Evolutionary conservation across 1,140 invertebrate genomes (phyloP).

Genomic region (Eriosoma lanigerum): DNA sequence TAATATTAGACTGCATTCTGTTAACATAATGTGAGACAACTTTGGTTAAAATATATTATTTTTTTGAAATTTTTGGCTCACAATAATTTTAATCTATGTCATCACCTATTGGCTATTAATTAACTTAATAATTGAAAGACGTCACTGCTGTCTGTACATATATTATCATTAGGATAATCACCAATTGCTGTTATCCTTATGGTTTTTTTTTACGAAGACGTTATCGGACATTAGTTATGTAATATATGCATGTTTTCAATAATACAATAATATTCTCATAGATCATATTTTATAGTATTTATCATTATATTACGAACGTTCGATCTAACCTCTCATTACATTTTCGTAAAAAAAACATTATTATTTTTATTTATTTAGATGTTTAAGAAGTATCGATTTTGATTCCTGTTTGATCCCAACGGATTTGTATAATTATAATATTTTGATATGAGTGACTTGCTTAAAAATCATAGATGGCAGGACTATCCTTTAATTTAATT

Average conservation of each 20-base stretch:
- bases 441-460: no score
- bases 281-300: no score
- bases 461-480: background rate
- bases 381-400: background rate
- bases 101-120: background rate
- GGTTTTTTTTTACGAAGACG: background rate
- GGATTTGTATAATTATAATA: background rate
- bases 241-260: no score
- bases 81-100: background rate
- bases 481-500: background rate
- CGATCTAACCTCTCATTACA: no score
- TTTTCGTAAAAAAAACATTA: no score
- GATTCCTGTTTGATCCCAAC: background rate
- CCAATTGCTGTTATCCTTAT: background rate
- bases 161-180: constrained; percentile 13
- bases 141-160: background rate
- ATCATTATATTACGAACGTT: no score
- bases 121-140: background rate
- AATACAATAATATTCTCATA: no score
- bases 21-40: no score
- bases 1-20: no score
- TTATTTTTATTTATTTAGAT: background rate
- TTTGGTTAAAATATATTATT: background rate
- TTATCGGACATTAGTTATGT: no score
- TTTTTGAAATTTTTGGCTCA: background rate